A percentile compares a stretch with the other conserved stretches of the same genome.
These are phyloP conservation scores for Drosophila austrosaltans DNA, from an alignment of 2,888 invertebrate species.

Conservation along the genomic window DNA sequence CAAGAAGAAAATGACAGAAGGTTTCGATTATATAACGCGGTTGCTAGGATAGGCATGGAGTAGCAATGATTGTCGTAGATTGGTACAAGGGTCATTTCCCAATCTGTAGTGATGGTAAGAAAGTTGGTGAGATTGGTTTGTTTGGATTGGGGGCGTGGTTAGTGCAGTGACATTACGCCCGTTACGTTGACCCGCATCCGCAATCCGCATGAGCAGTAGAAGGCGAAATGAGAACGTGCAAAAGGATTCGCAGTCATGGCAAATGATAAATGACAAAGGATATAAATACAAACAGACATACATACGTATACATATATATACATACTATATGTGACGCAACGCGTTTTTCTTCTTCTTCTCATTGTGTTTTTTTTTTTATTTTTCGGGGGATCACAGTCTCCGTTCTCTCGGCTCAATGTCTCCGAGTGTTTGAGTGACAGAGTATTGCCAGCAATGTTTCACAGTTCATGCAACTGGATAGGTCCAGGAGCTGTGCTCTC, in stretches of 20 bases:
- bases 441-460: not conserved
- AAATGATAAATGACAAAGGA: conserved; percentile 74
- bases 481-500: not conserved
- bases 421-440: conserved; percentile 4
- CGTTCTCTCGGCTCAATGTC: conserved; percentile 1
- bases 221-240: conserved; percentile 7
- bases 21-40: conserved; percentile 70
- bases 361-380: not conserved
- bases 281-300: conserved; percentile 51
- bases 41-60: conserved; percentile 12
- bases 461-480: conserved; percentile 5
- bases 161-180: conserved; percentile 70
- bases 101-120: too few relatives aligned
- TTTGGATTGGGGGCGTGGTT: conserved; percentile 25
- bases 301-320: not conserved
- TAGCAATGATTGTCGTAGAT: too few relatives aligned
- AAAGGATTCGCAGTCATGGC: conserved; percentile 64
- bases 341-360: not conserved
- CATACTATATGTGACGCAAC: conserved; percentile 8
- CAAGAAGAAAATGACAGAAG: conserved; percentile 72
- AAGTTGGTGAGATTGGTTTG: not conserved
- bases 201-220: conserved; percentile 22
- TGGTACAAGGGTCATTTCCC: too few relatives aligned
- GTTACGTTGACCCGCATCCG: conserved; percentile 68
- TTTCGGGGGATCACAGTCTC: not conserved